Conservation (phyloP, 1,140 invertebrate species). For the Aphaenogaster floridana region DNA sequence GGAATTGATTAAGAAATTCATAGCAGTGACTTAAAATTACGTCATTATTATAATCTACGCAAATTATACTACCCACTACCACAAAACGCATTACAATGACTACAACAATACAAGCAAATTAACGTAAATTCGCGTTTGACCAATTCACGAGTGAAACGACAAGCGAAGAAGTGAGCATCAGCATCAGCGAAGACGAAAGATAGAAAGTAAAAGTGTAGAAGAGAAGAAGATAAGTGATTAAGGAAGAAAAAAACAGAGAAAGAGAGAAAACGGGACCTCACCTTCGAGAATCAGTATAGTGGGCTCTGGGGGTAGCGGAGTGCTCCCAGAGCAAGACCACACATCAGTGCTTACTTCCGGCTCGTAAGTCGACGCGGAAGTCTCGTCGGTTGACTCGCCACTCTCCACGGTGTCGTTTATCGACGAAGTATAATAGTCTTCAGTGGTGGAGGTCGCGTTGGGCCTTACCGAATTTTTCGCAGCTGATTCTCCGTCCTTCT, state of each 20-base stretch:
- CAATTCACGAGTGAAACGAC: slow-evolving; percentile 19
- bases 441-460: slow-evolving; percentile 18
- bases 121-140: slow-evolving; percentile 25
- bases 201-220: not conserved
- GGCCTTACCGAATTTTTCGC: slow-evolving; percentile 67
- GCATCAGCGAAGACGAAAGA: slow-evolving; percentile 46
- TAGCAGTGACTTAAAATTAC: slow-evolving; percentile 1
- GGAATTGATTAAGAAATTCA: slow-evolving; percentile 21
- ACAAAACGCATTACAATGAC: slow-evolving; percentile 42
- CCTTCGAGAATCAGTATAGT: slow-evolving; percentile 92
- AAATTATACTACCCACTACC: slow-evolving; percentile 54
- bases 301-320: slow-evolving; percentile 89
- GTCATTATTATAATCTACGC: slow-evolving; percentile 8
- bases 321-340: slow-evolving; percentile 86
- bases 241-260: not conserved
- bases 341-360: slow-evolving; percentile 80
- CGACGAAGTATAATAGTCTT: slow-evolving; percentile 50
- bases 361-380: slow-evolving; percentile 59
- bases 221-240: slow-evolving; percentile 22
- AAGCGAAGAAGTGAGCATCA: slow-evolving; percentile 56
- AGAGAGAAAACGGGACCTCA: slow-evolving; percentile 86
- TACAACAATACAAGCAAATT: slow-evolving; percentile 26
- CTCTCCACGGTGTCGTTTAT: slow-evolving; percentile 41
- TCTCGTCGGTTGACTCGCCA: slow-evolving; percentile 60
- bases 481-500: slow-evolving; percentile 27